Base-by-base conservation (phyloP, 64 coral and sea anemone species). In the Pocillopora damicornis region DNA sequence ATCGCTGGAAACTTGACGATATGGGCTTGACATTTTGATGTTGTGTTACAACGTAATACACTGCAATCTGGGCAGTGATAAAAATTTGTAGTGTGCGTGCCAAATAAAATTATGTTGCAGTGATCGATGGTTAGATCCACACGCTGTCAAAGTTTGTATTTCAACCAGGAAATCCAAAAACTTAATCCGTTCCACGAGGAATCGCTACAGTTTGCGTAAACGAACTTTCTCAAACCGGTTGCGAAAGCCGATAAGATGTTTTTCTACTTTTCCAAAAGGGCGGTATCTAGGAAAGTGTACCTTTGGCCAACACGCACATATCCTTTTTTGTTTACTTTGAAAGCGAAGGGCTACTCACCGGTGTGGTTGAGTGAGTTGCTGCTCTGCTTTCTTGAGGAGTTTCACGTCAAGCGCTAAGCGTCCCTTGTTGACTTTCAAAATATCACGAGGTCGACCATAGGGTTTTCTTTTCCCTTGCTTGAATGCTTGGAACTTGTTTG, bases 371-470 rank as follows among this genome's bases (percentile, higher is more conserved):
- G 22, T 23, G 26, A 56, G 22, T 23, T n/a, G 37, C 30, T 72
- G 37, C 68, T 85, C 18, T 59, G 26, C n/a, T 2, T 72, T 85
- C 23, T 25, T 20, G 7, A 58, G 57, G 72, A 85, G 58, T 65
- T 85, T 20, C 38, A 22, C 58, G 36, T 72, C 59, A 35, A 30
- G 35, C 60, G 59, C 5, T 81, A 63, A 81, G 60, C 59, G 17
- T n/a, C 57, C 25, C 20, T 64, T 81, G 63, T 81, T 81, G 34
- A 36, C 79, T 38, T 68, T 85, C 38, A 25, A 72, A 72, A 38
- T 45, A 84, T 45, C 61, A 22, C 16, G 16, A 22, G 16, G 11
- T 35, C 58, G 65, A 13, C 37, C 42, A 38, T 9, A 57, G 15
- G 36, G 35, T 35, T 62, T 63, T 64, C 3, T 20, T 64, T 65